Conservation (phyloP, 2,888 invertebrate species). For the Mesorhabditis belari region DNA sequence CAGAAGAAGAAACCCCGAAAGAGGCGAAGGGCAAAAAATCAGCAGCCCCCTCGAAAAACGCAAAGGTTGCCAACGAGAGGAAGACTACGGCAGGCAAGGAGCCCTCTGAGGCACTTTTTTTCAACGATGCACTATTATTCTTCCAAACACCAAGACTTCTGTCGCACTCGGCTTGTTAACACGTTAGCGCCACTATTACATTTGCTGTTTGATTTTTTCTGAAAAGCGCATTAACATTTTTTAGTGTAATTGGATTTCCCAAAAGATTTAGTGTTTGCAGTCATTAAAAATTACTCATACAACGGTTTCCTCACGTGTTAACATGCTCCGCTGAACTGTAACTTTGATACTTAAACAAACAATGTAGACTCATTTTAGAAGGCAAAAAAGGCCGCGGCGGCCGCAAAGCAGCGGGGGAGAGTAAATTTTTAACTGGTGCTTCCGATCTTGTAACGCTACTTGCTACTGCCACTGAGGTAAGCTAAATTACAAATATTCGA, state of each 20-base stretch:
- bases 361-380: too few relatives aligned
- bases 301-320: too few relatives aligned
- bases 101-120: neutral
- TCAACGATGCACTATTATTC: too few relatives aligned
- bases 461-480: neutral
- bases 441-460: neutral
- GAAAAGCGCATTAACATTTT: too few relatives aligned
- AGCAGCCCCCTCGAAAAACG: too few relatives aligned
- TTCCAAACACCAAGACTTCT: too few relatives aligned
- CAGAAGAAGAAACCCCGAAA: neutral
- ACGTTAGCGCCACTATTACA: too few relatives aligned
- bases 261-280: neutral
- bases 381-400: neutral
- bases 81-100: neutral
- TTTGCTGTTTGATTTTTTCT: too few relatives aligned
- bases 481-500: neutral
- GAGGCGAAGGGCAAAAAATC: neutral
- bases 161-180: too few relatives aligned
- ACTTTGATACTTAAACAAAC: too few relatives aligned
- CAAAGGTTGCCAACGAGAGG: too few relatives aligned
- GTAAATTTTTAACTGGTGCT: neutral
- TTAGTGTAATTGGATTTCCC: neutral
- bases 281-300: neutral
- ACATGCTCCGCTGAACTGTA: too few relatives aligned
- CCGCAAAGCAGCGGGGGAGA: neutral